These are phyloP conservation scores for Phaethon lepturus DNA, from an alignment of 2,113 vertebrate genomes.

Conservation along the genomic window DNA sequence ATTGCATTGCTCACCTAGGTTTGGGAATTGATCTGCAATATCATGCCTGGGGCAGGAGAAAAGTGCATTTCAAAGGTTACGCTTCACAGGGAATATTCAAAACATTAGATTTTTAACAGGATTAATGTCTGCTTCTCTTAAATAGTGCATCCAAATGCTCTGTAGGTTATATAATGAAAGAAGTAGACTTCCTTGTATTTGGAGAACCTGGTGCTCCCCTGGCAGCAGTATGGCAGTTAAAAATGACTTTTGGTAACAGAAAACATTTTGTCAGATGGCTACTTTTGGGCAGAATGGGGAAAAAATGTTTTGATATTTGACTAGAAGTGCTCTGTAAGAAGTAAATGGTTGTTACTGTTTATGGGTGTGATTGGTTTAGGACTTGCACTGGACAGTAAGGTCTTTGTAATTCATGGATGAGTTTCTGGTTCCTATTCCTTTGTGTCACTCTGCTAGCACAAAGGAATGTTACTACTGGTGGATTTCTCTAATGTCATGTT, in stretches of 20 bases:
- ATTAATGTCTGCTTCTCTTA: background rate
- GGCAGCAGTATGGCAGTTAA: background rate
- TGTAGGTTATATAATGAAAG: background rate
- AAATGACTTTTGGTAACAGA: background rate
- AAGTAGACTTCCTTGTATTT: background rate
- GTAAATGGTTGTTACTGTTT: background rate
- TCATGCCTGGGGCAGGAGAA: background rate
- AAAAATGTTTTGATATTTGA: background rate
- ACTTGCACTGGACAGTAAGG: background rate
- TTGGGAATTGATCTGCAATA: conserved; percentile 21
- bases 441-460: background rate
- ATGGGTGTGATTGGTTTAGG: background rate
- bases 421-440: background rate
- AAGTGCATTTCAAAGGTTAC: conserved; percentile 13
- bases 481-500: background rate
- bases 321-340: background rate
- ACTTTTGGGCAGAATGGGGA: background rate
- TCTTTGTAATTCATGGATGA: background rate
- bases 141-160: background rate
- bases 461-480: background rate
- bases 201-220: background rate
- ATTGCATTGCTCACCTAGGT: conserved; percentile 21
- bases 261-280: background rate
- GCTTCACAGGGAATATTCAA: conserved; percentile 12
- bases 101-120: background rate